Evolutionary conservation across 2,113 vertebrate species (phyloP), one percentile per base, ranked within the genome.

Genomic region (Nyctibius bracteatus): DNA sequence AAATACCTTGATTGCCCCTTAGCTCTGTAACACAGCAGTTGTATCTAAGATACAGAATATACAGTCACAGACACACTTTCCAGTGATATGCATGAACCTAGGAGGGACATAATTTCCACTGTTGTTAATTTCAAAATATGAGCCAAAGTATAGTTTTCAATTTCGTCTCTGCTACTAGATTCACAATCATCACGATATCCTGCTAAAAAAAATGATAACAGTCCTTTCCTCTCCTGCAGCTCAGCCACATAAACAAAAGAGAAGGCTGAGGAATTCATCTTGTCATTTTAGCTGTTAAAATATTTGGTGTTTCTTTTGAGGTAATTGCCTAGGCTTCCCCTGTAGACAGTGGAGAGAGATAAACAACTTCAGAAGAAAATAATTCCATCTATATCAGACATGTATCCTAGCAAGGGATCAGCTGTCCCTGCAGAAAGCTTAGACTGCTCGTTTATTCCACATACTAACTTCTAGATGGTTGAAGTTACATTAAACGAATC

Each of bases 321-420:
- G 72, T 75, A 95, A 54, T 77, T 92, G 72, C 65, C 65, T 74
- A 1, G 0, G 39, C 80, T 92, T 96, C 65, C 68, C 78, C 77
- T 71, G 30, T 79, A 96, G 83, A 84, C 68, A 81, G 47, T 30
- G 12, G 55, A 94, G 83, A 84, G 73, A 89, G 73, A 85, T 52
- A 94, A 96, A 95, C 88, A 95, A 92, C 86, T 95, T 94, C 77
- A 91, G 94, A 91, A 91, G 91, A 55, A 94, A 95, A 81, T 81
- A 86, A 92, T 86, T 94, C 80, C 7, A 2, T 86, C 86, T 91
- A 1, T 84, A 86, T 87, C 89, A 96, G 77, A 55, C 0, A 0
- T 30, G 43, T 54, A 70, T 89, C 70, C 65, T 94, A 71, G 89
- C 2, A 33, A 95, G 83, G 80, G 88, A 96, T 95, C 95, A 86